phyloP scores from a whole-genome alignment of 2,797 vertebrate genomes.

The Melanotaenia boesemani region DNA sequence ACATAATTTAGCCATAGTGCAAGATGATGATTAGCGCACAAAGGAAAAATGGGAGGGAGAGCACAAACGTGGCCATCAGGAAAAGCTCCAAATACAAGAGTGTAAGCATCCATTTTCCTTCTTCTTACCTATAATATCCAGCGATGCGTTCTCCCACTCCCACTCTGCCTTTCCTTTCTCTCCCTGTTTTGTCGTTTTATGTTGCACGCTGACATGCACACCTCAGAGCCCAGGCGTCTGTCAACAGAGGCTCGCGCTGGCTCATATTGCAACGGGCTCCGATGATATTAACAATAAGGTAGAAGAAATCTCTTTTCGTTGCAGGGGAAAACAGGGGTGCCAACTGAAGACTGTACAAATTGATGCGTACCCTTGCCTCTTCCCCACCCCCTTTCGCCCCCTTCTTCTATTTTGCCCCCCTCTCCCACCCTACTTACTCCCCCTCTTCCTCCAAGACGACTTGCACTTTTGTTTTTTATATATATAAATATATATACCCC shows the following conservation, averaged over 20 bases:
- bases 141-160: constrained; percentile 82
- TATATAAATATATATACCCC: constrained; percentile 18
- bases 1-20: constrained; percentile 67
- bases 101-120: constrained; percentile 81
- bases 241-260: constrained; percentile 69
- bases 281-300: constrained; percentile 78
- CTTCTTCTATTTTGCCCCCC: constrained; percentile 49
- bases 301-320: constrained; percentile 77
- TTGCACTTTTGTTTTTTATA: constrained; percentile 79
- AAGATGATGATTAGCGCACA: constrained; percentile 75
- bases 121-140: constrained; percentile 86
- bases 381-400: constrained; percentile 78
- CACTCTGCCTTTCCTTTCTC: constrained; percentile 71
- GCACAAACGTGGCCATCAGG: constrained; percentile 75
- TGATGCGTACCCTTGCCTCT: constrained; percentile 85
- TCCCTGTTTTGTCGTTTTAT: constrained; percentile 73
- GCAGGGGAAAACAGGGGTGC: constrained; percentile 81
- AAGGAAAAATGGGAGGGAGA: constrained; percentile 71
- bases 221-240: constrained; percentile 72
- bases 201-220: constrained; percentile 81
- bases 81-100: constrained; percentile 67
- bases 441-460: constrained; percentile 82
- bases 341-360: constrained; percentile 87
- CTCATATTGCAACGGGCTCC: constrained; percentile 79
- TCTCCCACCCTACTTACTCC: constrained; percentile 67